Percentiles rank a stretch among this genome's conserved stretches.
These are phyloP conservation scores for Crotalus horridus DNA, from an alignment of 2,113 vertebrate species.

Conservation along the genomic window DNA sequence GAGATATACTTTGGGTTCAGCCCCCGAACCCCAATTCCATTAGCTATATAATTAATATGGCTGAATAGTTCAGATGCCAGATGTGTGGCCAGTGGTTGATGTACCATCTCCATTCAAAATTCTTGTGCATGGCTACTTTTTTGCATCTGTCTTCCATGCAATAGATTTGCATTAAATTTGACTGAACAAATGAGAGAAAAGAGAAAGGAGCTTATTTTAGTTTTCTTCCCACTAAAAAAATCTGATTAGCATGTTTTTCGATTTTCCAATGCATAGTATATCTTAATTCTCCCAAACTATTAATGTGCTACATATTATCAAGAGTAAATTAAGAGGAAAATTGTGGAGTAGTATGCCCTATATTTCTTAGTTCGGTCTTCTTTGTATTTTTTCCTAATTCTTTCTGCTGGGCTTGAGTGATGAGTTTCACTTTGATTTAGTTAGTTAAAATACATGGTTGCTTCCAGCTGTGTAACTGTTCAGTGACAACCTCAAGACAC, in stretches of 20 bases:
- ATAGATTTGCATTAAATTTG: not conserved
- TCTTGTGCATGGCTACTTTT: not conserved
- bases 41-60: not conserved
- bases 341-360: not conserved
- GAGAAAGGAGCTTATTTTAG: not conserved
- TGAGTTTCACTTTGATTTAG: not conserved
- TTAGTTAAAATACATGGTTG: not conserved
- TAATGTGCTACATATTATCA: not conserved
- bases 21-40: not conserved
- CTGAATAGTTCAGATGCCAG: not conserved
- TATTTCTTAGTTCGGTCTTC: not conserved
- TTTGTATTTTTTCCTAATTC: not conserved
- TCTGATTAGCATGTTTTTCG: not conserved
- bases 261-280: not conserved
- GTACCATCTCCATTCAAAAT: not conserved
- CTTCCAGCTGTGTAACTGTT: not conserved
- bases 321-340: not conserved
- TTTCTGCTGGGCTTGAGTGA: not conserved
- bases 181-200: not conserved
- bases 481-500: not conserved
- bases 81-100: not conserved
- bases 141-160: not conserved
- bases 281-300: not conserved
- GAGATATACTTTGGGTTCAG: not conserved
- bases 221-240: not conserved